Conservation (phyloP, 2,797 vertebrate species). For the Tenualosa thibaudeaui region DNA sequence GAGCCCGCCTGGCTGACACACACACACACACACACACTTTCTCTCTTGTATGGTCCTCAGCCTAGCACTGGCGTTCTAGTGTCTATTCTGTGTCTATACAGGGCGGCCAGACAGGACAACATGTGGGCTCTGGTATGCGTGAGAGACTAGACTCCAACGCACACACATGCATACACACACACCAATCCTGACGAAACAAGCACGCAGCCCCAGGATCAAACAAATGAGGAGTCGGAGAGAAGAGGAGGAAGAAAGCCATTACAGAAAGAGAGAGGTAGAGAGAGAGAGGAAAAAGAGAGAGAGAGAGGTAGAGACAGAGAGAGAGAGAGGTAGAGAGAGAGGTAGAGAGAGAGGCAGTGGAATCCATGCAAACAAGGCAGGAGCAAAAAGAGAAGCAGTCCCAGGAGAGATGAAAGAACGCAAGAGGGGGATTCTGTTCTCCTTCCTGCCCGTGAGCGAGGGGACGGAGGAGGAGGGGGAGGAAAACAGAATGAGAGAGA, state of each 20-base stretch:
- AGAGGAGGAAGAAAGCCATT: constrained; percentile 49
- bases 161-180: constrained; percentile 38
- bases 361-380: constrained; percentile 11
- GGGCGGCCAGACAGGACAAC: neutral
- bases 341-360: constrained; percentile 5
- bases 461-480: neutral
- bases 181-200: constrained; percentile 39
- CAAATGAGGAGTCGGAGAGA: constrained; percentile 30
- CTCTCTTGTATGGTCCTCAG: neutral
- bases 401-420: neutral
- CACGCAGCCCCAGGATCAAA: constrained; percentile 25
- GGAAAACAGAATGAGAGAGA: neutral
- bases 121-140: constrained; percentile 34
- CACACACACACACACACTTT: constrained; percentile 22
- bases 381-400: constrained; percentile 13
- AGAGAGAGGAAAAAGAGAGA: constrained; percentile 26
- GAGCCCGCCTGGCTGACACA: neutral
- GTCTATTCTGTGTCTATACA: neutral
- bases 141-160: constrained; percentile 39
- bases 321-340: neutral
- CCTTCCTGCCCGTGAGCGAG: constrained; percentile 10
- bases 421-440: constrained; percentile 15
- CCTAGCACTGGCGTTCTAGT: neutral
- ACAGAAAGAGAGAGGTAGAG: constrained; percentile 24
- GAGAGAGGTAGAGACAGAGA: neutral